A percentile compares a stretch with the other conserved stretches of the same genome.
phyloP scores from a whole-genome alignment of 64 coral and sea anemone genomes.

The Actinia tenebrosa region DNA sequence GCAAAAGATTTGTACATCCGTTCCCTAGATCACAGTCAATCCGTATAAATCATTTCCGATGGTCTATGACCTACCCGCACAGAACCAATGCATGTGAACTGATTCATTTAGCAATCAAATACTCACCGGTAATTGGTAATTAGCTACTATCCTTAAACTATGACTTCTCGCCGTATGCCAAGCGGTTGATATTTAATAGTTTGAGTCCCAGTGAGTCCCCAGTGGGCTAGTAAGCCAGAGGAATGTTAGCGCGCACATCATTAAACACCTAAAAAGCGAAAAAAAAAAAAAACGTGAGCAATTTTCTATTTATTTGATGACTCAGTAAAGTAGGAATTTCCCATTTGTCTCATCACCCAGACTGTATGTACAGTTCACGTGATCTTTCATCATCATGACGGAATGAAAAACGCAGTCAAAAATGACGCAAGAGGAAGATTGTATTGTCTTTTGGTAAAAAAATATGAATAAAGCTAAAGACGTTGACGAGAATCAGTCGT shows the following conservation, averaged over 20 bases:
- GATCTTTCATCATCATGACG: no score
- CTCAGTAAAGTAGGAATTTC: no score
- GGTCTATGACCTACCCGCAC: neutral
- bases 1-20: conserved; percentile 6
- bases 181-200: neutral
- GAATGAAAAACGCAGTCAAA: no score
- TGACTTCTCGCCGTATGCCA: neutral
- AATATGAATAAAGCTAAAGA: no score
- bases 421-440: no score
- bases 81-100: neutral
- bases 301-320: no score
- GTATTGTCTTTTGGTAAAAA: no score
- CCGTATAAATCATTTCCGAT: conserved; percentile 15
- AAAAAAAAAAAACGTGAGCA: neutral
- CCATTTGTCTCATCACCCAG: no score
- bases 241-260: neutral
- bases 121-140: conserved; percentile 10
- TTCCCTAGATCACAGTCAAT: neutral
- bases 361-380: no score
- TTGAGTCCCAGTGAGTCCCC: neutral
- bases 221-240: neutral
- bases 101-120: conserved; percentile 12
- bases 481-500: no score
- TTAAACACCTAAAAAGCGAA: neutral
- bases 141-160: conserved; percentile 8